phyloP scores from a whole-genome alignment of 53 echinoderm and acorn worm genomes.

The Echinometra lucunter region DNA sequence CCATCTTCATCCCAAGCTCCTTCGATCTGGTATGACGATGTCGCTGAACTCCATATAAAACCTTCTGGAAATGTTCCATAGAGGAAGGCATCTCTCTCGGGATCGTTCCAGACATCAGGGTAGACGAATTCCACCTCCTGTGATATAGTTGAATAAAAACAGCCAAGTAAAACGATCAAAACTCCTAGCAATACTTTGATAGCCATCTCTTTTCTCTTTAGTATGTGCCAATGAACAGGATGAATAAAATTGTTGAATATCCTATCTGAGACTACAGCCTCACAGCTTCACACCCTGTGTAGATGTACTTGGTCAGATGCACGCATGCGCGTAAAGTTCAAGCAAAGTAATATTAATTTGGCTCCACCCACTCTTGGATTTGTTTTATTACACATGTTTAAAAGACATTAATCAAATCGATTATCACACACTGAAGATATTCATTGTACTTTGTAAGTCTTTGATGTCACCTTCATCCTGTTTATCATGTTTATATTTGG shows the following conservation, averaged over 20 bases:
- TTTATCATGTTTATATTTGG: neutral
- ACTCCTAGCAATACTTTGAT: neutral
- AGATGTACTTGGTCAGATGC: neutral
- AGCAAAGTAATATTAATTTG: neutral
- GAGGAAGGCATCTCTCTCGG: constrained; percentile 82
- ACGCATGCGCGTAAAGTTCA: neutral
- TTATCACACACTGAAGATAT: neutral
- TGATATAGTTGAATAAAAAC: neutral
- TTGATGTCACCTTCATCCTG: too few relatives aligned
- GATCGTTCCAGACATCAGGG: constrained; percentile 81
- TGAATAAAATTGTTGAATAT: neutral
- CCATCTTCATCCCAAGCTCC: constrained; percentile 82
- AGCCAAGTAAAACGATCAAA: neutral
- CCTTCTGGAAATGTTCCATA: constrained; percentile 82
- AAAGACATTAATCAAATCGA: neutral
- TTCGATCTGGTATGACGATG: constrained; percentile 90
- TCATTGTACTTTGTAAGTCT: neutral
- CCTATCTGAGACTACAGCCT: neutral
- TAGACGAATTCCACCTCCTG: constrained; percentile 76
- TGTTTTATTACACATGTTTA: too few relatives aligned
- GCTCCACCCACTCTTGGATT: neutral
- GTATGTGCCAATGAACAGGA: neutral
- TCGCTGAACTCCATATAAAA: constrained; percentile 84
- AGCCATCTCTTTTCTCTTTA: neutral
- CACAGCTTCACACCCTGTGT: neutral